Base-by-base conservation (phyloP, 2,113 vertebrate genomes). In the Apus apus region DNA sequence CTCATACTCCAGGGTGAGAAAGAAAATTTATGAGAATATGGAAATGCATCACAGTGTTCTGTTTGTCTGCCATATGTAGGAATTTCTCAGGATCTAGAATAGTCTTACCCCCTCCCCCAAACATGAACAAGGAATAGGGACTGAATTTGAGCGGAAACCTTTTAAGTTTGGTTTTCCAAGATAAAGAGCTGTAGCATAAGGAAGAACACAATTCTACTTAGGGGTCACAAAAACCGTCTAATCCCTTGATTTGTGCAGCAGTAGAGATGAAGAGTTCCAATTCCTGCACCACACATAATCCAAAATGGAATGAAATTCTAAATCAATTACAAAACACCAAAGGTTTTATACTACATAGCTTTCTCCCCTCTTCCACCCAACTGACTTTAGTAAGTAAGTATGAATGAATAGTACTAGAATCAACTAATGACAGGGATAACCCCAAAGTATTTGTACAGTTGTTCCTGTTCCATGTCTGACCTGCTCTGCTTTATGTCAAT, bases 401-500 rank as follows among this genome's bases (percentile, higher is more conserved):
- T 36, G 48, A 90, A 86, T 67, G 68, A 26, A 32, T 27, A 92
- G 26, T 7, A 20, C 29, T 38, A 36, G 45, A 57, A 80, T 34
- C 68, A 48, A 9, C 30, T 45, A 16, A 53, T 21, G 12, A 53
- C 13, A 67, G 57, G 88, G 70, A 78, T 57, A 94, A 93, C 53
- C 51, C 70, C 48, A 2, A 64, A 84, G 17, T 46, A 90, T 90
- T 83, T 84, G 51, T 67, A 56, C 48, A 88, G 81, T 71, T 84
- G 56, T 88, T 95, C 86, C 84, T 96, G 88, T 94, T 96, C 90
- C 53, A 60, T 67, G 22, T 32, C 82, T 95, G 95, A 96, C 90
- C 92, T 92, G 85, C 60, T 96, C 96, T 96, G 93, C 57, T 95
- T 96, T 93, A 8, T 94, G 65, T 97, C 93, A 93, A 15, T 48